Base-by-base conservation (phyloP, 2,888 invertebrate genomes). In the Athalia cordata region DNA sequence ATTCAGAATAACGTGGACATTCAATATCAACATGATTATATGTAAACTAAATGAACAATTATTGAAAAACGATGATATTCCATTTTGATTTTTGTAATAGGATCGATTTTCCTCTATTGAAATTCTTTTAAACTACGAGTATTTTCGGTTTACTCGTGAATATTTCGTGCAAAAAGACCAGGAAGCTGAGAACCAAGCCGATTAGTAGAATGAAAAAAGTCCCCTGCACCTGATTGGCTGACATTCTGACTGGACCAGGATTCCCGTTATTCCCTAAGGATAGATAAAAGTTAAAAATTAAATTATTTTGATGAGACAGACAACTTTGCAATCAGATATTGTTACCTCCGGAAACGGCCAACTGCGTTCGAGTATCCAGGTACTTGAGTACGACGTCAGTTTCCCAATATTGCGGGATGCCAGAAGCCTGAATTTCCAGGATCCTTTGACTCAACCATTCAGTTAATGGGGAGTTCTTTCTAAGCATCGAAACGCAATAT, bases 401-500 rank as follows among this genome's bases (percentile, higher is more conserved):
- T 43, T 43, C 15, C 57, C 70, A 70, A 11, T 57, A 57, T n/a
- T 55, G 7, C n/a, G 70, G 57, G 50, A 70, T 29, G 11, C 70
- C 70, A 3, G 70, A 57, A 4, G 55, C 55, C 13, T 70, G 55
- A 57, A 70, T 43, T n/a, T 70, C 70, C 5, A 70, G 45, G 7
- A 70, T 47, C 11, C 68, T 52, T 29, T 11, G 45, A 43, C 43
- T 76, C 13, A 47, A 76, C 76, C 77, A 77, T n/a, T 8, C 8
- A 3, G 66, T 66, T 9, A 47, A 77, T 11, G 77, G 57, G 4
- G 66, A 77, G 55, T 66, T 77, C 11, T 77, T 66, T 57, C 55
- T 65, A 15, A 77, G 13, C 66, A 77, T 77, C 3, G 57, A 15
- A 47, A 81, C 82, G 15, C 83, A 81, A 45, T 82, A 80, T 43